Conservation (phyloP, 1,140 invertebrate genomes). For the Scaptomyza graminum region DNA sequence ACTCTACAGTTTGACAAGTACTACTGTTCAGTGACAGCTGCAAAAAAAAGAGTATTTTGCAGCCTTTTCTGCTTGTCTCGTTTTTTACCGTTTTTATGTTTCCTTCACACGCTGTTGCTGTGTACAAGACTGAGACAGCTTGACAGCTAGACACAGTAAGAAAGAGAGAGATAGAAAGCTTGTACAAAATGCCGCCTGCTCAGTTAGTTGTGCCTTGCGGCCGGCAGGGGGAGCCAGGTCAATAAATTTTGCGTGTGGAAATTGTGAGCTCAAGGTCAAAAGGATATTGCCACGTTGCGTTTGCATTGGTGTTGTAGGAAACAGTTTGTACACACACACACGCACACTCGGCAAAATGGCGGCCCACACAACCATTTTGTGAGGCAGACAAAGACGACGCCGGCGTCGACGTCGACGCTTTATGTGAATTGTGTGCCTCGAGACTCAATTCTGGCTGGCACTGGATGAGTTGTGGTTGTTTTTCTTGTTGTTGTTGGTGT, state of each 20-base stretch:
- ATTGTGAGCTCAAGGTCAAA: constrained; percentile 83
- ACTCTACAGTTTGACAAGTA: neutral
- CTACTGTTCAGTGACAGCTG: neutral
- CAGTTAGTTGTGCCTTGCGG: too few relatives aligned
- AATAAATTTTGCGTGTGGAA: constrained; percentile 82
- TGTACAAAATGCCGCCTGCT: too few relatives aligned
- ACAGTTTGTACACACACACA: constrained; percentile 33
- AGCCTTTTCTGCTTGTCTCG: constrained; percentile 16
- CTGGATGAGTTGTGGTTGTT: constrained; percentile 24
- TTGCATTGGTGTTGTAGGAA: constrained; percentile 61
- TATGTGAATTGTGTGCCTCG: constrained; percentile 12
- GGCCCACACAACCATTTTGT: constrained; percentile 46
- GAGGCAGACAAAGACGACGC: constrained; percentile 65
- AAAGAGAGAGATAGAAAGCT: constrained; percentile 2
- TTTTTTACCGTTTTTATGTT: constrained; percentile 54
- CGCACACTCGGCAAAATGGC: constrained; percentile 63
- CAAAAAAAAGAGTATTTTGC: neutral
- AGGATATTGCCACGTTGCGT: constrained; percentile 75
- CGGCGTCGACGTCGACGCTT: constrained; percentile 16
- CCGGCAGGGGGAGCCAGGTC: constrained; percentile 44
- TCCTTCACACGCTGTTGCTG: constrained; percentile 40
- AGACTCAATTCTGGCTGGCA: constrained; percentile 24
- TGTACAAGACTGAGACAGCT: neutral
- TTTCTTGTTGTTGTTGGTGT: constrained; percentile 1
- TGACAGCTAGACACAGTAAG: neutral